Evolutionary conservation across 2,888 invertebrate genomes (phyloP), one percentile per base, ranked within the genome.

Genomic region (Heliconius erato): DNA sequence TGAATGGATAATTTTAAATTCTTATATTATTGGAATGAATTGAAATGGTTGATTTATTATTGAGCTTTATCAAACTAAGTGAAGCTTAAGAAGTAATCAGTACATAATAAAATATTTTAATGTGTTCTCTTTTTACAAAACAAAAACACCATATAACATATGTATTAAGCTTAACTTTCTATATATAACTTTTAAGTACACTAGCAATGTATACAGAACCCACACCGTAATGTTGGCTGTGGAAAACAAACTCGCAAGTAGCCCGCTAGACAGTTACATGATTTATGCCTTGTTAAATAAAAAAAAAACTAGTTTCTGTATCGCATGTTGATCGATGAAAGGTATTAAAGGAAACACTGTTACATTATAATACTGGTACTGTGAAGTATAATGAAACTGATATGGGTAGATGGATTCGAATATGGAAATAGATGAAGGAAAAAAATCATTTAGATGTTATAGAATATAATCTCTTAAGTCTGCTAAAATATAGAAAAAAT

Each of bases 191-290:
- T 59, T 65, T 67, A 78, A 49, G 40, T 78, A 78, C 78, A 78
- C 28, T 44, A 5, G 40, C 78, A 26, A 35, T 78, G 23, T 67
- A 28, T 67, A 67, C 67, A 28, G 59, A 32, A 63, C 44, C 11
- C 40, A 78, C 44, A 78, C 44, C 9, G 77, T 78, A 72, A 44
- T 65, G 67, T 67, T 78, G 32, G 54, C 74, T 74, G 54, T 19
- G 12, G 67, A 67, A 78, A 78, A 78, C 78, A 78, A 78, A 49
- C 78, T 49, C 28, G 26, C 65, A 26, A 44, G 67, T 67, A 78
- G 78, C 67, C 67, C 67, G 44, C 40, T 78, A 67, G 78, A 78
- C 78, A 78, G 78, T 78, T 78, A 78, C 78, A 78, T 78, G 78
- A 78, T 78, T 67, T 67, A 78, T 78, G 67, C 40, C 26, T 28